Evolutionary conservation across 2,113 vertebrate genomes (phyloP), one percentile per base, ranked within the genome.

Genomic region (Hiodon alosoides): DNA sequence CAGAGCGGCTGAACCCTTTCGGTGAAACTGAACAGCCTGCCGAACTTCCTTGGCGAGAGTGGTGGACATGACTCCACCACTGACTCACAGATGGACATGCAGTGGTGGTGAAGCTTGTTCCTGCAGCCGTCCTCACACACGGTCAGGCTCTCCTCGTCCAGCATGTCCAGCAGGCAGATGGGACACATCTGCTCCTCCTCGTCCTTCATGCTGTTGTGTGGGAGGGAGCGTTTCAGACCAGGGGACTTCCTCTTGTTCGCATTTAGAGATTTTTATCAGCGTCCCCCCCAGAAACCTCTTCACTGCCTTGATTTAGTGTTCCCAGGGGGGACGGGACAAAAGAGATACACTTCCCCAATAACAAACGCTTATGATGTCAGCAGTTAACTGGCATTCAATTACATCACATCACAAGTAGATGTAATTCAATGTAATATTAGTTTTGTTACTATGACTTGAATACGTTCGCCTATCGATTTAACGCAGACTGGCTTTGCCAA

Each of bases 101-200:
- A 96, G 82, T 96, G 94, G 78, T 96, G 94, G 84, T 96, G 94
- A 72, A 96, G 89, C 83, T 96, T 96, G 81, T 96, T 96, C 76
- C 94, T 88, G 85, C 94, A 95, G 82, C 94, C 94, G 14, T 95
- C 94, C 82, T 95, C 94, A 84, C 94, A 91, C 80, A 94, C 91
- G 0, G 91, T 94, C n/a, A 94, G 88, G 55, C 94, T 96, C 69
- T 96, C 94, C 79, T 96, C 94, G 61, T 96, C 94, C 79, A 96
- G 89, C 94, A 96, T 95, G 83, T 94, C 94, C 88, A 96, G 67
- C 79, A 96, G 85, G 83, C 94, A 96, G 78, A 96, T 96, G 3
- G 94, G 94, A 81, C 94, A 96, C 94, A 96, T 94, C 83, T 96
- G 94, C 58, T 96, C 94, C 85, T 96, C 94, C 86, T 96, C 94